Evolutionary conservation across 2,113 vertebrate genomes (phyloP).

Genomic region (Clarias gariepinus): DNA sequence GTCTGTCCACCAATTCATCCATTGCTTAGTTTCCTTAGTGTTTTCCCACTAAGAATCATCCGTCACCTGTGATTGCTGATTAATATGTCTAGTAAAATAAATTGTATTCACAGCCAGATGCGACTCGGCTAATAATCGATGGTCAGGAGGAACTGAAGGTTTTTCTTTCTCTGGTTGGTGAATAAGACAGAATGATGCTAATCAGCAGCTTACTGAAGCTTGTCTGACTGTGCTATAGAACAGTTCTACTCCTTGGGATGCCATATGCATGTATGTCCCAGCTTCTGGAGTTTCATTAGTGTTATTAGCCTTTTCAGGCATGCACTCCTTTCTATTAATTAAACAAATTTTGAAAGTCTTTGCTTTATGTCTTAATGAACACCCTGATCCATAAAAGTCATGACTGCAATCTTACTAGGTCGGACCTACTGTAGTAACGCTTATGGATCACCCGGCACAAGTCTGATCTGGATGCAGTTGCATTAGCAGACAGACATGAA

Average conservation of each 20-base stretch:
- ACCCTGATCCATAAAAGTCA: too few relatives aligned
- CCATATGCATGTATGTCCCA: not conserved
- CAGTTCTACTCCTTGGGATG: not conserved
- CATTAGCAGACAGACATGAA: too few relatives aligned
- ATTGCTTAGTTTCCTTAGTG: not conserved
- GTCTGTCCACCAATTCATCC: too few relatives aligned
- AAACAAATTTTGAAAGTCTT: too few relatives aligned
- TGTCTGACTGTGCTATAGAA: not conserved
- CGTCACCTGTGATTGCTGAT: not conserved
- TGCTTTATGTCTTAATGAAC: too few relatives aligned
- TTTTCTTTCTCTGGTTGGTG: not conserved
- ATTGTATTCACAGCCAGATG: not conserved
- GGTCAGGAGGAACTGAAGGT: not conserved
- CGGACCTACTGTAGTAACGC: too few relatives aligned
- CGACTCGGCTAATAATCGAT: not conserved
- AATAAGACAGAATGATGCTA: not conserved
- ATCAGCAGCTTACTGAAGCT: not conserved
- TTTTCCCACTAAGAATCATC: not conserved
- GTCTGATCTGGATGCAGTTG: too few relatives aligned
- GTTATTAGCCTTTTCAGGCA: too few relatives aligned
- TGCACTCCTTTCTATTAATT: too few relatives aligned
- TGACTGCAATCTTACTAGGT: too few relatives aligned
- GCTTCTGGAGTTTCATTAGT: not conserved
- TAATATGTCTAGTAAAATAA: not conserved
- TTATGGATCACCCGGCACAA: too few relatives aligned